Evolutionary conservation across 2,888 invertebrate species (phyloP), one percentile per base, ranked within the genome.

Genomic region (Diaperis boleti): DNA sequence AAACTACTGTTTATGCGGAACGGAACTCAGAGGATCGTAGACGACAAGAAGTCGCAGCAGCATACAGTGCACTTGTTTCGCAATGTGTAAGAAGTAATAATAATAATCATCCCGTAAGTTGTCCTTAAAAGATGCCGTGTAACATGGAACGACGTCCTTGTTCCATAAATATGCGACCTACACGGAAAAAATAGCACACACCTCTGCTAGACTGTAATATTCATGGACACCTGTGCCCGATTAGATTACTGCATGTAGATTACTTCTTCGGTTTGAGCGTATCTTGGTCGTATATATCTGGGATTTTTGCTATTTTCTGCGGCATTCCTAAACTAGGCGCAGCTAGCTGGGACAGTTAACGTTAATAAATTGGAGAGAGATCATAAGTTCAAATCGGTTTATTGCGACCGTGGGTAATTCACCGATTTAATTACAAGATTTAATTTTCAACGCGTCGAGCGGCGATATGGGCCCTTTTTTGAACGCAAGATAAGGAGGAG

Each of bases 161-260:
- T 70, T 69, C 71, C 68, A 76, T 75, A 76, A 75, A 76, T 76
- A 74, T 72, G 62, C 74, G 61, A 26, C 75, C 74, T 72, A 75
- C 75, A 71, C 72, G 62, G 66, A 70, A 72, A 74, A 76, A 74
- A 71, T 67, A 68, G 67, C 56, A 68, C 70, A 74, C 73, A 69
- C 73, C 74, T 74, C 68, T 68, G 69, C 71, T 57, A 64, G 68
- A 69, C 69, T 65, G 69, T 71, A 74, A 75, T 76, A 76, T 75
- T 75, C 74, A 74, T 74, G 74, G 76, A 76, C 76, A 76, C 76
- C 76, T 76, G 76, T 76, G 73, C 75, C 71, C 72, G 76, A 76
- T 76, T 76, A 75, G 75, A 76, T 75, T 76, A 76, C 74, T 65
- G 64, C 69, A 69, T 72, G 74, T 74, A 72, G 74, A 73, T 74